Conservation (phyloP, 2,797 vertebrate species). For the Onychomys leucogaster region DNA sequence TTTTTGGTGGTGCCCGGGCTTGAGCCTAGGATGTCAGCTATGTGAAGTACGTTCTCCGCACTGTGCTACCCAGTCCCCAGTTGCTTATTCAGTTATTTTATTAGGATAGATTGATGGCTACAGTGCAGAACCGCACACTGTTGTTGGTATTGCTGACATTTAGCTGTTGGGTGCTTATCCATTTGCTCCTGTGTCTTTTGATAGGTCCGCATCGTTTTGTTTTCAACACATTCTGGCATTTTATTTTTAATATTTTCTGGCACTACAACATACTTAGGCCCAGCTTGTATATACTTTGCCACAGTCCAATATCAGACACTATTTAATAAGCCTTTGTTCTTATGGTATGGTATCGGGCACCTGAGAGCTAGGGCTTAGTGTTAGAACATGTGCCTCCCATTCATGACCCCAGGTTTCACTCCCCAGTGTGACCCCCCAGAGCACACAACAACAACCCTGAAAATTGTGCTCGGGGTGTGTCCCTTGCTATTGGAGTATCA, state of each 20-base stretch:
- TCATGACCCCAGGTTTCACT: background rate
- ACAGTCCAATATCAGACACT: background rate
- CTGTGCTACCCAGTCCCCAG: background rate
- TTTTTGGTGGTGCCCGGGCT: background rate
- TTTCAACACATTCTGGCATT: background rate
- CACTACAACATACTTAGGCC: background rate
- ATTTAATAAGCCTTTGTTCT: background rate
- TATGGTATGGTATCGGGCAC: constrained; percentile 8
- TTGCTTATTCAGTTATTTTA: constrained; percentile 46
- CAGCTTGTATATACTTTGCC: background rate
- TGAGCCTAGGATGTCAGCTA: background rate
- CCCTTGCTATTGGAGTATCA: background rate
- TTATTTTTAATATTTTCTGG: constrained; percentile 12
- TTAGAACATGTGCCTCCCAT: background rate
- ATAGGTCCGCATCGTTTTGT: background rate
- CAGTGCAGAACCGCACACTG: background rate
- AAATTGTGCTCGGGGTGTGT: background rate
- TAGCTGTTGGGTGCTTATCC: background rate
- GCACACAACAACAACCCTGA: background rate
- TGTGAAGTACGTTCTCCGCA: background rate
- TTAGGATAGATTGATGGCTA: background rate
- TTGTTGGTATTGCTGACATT: background rate
- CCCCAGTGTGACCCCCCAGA: too few relatives aligned
- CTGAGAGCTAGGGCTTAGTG: background rate
- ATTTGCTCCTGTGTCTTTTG: background rate